Conservation (phyloP, 1,140 invertebrate species). For the Eurytemora carolleeae region DNA sequence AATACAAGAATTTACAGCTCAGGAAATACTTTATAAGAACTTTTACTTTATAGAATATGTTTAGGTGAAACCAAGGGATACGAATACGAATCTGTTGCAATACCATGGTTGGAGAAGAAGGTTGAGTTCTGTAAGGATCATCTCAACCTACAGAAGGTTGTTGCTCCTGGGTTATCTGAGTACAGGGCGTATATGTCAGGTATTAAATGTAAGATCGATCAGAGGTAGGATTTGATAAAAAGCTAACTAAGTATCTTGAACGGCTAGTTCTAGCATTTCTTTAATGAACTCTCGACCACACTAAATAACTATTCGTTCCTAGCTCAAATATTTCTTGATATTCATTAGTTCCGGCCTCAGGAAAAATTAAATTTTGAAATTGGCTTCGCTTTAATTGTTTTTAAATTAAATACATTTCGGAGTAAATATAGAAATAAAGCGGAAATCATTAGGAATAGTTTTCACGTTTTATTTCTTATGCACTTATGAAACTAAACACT, state of each 20-base stretch:
- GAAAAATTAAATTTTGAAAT: neutral
- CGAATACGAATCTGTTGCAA: neutral
- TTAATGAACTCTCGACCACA: too few species aligned
- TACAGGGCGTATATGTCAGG: constrained; percentile 4
- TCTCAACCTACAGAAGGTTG: neutral
- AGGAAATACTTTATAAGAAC: too few species aligned
- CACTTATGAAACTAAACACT: too few species aligned
- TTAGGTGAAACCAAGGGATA: constrained; percentile 1
- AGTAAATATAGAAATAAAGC: too few species aligned
- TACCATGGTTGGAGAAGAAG: constrained; percentile 1
- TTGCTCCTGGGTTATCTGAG: constrained; percentile 2
- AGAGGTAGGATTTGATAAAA: neutral
- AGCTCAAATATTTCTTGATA: neutral
- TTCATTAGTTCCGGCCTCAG: neutral
- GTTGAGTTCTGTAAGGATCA: constrained; percentile 1
- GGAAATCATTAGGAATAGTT: too few species aligned
- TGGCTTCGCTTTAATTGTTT: too few species aligned
- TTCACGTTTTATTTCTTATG: too few species aligned
- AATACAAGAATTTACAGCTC: too few species aligned
- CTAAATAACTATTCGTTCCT: too few species aligned
- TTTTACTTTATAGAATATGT: too few species aligned
- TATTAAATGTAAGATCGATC: neutral
- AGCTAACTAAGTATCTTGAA: neutral
- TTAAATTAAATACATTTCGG: too few species aligned
- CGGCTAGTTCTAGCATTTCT: too few species aligned